phyloP scores from a whole-genome alignment of 2,888 invertebrate genomes.

The Saturnia pavonia region DNA sequence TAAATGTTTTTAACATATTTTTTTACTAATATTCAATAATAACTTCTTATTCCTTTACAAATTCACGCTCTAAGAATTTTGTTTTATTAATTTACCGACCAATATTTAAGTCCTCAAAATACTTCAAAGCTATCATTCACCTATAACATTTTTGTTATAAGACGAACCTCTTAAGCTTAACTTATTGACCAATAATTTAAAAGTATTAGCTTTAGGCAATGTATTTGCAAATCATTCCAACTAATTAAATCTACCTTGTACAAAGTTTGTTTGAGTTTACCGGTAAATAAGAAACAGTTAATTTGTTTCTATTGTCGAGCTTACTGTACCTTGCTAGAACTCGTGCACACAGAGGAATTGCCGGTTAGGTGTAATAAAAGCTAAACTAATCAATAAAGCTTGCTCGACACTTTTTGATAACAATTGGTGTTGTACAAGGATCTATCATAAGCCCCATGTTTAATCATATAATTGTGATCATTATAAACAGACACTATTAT shows the following conservation, averaged over 20 bases:
- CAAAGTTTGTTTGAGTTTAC: neutral
- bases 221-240: conserved; percentile 20
- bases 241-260: conserved; percentile 17
- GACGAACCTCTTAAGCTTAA: neutral
- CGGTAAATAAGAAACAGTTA: conserved; percentile 1
- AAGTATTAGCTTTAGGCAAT: neutral
- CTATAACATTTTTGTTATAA: neutral
- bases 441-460: neutral
- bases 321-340: neutral
- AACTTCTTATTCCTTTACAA: neutral
- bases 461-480: neutral
- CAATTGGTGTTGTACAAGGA: neutral
- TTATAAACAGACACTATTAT: too few species aligned
- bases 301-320: conserved; percentile 11
- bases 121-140: neutral
- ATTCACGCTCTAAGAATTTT: neutral
- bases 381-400: neutral
- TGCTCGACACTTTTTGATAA: neutral
- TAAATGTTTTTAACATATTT: neutral
- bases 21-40: neutral
- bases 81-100: neutral
- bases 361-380: neutral
- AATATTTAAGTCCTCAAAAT: neutral
- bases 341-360: neutral
- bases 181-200: conserved; percentile 6